Base-by-base conservation (phyloP, 2,113 vertebrate species). In the Clarias batrachus region DNA sequence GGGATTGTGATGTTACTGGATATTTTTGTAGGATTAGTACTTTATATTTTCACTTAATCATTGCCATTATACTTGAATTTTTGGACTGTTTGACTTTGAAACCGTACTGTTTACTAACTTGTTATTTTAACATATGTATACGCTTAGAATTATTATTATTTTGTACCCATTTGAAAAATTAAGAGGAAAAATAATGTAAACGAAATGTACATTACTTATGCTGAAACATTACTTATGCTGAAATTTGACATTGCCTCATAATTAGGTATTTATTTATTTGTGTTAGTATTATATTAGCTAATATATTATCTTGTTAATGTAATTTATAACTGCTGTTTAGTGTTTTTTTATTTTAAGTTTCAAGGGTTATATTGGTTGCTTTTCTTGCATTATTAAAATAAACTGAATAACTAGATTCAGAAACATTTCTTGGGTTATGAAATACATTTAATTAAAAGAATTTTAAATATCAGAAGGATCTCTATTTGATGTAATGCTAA, bases 1-100 rank as follows among this genome's bases (percentile, higher is more conserved):
- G 73, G 85, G 70, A 76, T 76, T 63, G 17, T 73, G n/a, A 83
- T n/a, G 54, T 52, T 74, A 37, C 73, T 88, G 37, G 41, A 16
- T 63, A 59, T 68, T 78, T 78, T 86, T 62, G 7, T 82, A 66
- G 37, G 21, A 71, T 76, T 87, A 65, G 19, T 27, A 23, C 9
- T 25, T 81, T 81, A 71, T 65, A 33, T 86, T 80, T 70, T 60
- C 11, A 23, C 0, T 41, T 71, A 79, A 21, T 66, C 27, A 57
- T 13, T 57, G 63, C 65, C 21, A 16, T 70, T 21, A 70, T 81
- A 73, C 73, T 86, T 79, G 9, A 80, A 63, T 62, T 78, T 85
- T 68, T 81, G 3, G 1, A 54, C 4, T 37, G 62, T 74, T 70
- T 62, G 66, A 16, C 54, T 65, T 4, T 81, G 71, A 74, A 74